Evolutionary conservation across 2,888 invertebrate species (phyloP), one percentile per base, ranked within the genome.

Genomic region (Ceraclea dissimilis): DNA sequence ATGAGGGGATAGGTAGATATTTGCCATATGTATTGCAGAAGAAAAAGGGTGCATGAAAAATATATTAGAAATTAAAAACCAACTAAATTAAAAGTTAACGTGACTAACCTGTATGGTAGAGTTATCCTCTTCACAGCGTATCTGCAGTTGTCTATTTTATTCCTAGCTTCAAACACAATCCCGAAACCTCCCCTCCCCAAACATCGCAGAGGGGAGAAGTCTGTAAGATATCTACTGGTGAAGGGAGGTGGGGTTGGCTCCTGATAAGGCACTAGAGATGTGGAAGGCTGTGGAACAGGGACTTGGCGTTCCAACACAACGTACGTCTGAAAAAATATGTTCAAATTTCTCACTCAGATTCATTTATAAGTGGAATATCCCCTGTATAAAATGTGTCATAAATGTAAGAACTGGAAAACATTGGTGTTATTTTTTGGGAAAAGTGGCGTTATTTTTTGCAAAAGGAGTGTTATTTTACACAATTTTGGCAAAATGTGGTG

Each of bases 51-150:
- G n/a, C n/a, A n/a, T n/a, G n/a, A n/a, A n/a, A n/a, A n/a, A n/a
- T n/a, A n/a, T n/a, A n/a, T n/a, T n/a, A n/a, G n/a, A n/a, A n/a
- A n/a, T n/a, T n/a, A n/a, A n/a, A n/a, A n/a, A n/a, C n/a, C n/a
- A n/a, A n/a, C n/a, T n/a, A n/a, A n/a, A n/a, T n/a, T n/a, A n/a
- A n/a, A n/a, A n/a, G n/a, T n/a, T n/a, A n/a, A n/a, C n/a, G n/a
- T n/a, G 10, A 26, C 10, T 68, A 68, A 86, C 86, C 80, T 80
- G 63, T 83, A 86, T 1, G 94, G 91, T 55, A 98, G 72, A 1
- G 88, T 84, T 54, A 97, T 96, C 66, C 97, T 80, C 74, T 99
- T 99, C 0, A 99, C 87, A 5, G 98, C 98, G 72, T 98, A 99
- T 59, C 84, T 83, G 64, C 92, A 89, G 66, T 95, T 93, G 68